Conservation (phyloP, 2,888 invertebrate genomes). For the Brachyopa scutellaris region DNA sequence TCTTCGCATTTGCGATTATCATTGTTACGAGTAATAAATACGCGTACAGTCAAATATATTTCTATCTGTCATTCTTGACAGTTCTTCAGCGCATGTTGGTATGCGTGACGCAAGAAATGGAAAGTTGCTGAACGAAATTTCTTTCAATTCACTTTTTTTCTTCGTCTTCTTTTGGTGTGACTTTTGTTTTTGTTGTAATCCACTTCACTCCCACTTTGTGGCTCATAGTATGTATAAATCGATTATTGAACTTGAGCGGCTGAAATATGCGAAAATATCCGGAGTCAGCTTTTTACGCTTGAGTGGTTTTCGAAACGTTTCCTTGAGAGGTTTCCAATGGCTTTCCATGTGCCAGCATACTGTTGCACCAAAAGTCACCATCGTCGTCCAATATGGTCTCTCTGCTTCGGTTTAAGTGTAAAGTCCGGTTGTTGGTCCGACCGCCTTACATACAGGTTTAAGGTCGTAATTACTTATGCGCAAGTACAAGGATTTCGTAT, state of each 20-base stretch:
- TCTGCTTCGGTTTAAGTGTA: neutral
- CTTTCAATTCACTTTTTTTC: constrained; percentile 38
- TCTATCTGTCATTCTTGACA: constrained; percentile 45
- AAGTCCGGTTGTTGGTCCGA: constrained; percentile 2
- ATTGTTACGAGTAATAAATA: neutral
- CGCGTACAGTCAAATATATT: neutral
- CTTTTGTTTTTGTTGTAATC: neutral
- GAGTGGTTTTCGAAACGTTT: constrained; percentile 24
- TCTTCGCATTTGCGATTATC: neutral
- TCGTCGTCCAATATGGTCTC: constrained; percentile 1
- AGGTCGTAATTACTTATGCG: constrained; percentile 37
- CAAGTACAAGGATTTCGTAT: constrained; percentile 55
- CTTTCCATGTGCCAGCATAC: constrained; percentile 10
- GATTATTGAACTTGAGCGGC: constrained; percentile 24
- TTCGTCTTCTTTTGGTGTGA: constrained; percentile 12
- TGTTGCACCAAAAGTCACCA: constrained; percentile 27
- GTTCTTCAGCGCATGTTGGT: constrained; percentile 14
- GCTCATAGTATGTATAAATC: neutral
- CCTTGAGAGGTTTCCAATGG: constrained; percentile 22
- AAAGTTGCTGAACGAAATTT: constrained; percentile 33
- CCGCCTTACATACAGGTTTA: constrained; percentile 40
- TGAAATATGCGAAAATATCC: constrained; percentile 7
- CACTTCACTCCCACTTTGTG: neutral
- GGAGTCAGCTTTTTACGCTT: constrained; percentile 36
- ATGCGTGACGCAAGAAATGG: constrained; percentile 46